These are phyloP conservation scores for Hemichromis elongatus DNA, from an alignment of 2,113 vertebrate species.

Conservation along the genomic window DNA sequence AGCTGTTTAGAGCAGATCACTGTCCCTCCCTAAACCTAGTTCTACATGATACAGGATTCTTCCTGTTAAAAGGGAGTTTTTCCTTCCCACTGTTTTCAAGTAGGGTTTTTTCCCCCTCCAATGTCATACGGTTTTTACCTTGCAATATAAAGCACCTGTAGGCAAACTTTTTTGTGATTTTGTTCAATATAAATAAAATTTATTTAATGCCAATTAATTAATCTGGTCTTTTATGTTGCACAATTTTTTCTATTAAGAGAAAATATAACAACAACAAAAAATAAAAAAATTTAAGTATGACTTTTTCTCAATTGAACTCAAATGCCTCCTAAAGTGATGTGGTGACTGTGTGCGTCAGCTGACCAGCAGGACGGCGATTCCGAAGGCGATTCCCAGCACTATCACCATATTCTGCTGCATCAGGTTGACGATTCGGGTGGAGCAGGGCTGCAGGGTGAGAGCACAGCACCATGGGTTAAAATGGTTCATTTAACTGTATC, in stretches of 20 bases:
- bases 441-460: conserved; percentile 46
- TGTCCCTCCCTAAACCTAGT: neutral
- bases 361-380: conserved; percentile 63
- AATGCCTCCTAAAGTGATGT: neutral
- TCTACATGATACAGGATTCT: neutral
- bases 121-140: no score
- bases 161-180: neutral
- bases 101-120: no score
- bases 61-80: no score
- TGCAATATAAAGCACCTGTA: neutral
- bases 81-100: no score
- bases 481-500: neutral
- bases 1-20: neutral
- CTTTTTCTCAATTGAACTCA: neutral
- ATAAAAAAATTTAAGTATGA: neutral
- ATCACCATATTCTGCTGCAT: conserved; percentile 40
- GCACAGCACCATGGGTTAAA: neutral
- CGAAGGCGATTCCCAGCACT: conserved; percentile 63
- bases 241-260: neutral
- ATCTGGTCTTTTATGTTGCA: neutral
- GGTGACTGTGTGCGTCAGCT: neutral
- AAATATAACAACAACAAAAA: neutral
- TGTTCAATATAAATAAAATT: neutral
- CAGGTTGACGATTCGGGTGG: neutral
- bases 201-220: neutral